Base-by-base conservation (phyloP, 2,113 vertebrate species). In the Ploceus nigricollis region DNA sequence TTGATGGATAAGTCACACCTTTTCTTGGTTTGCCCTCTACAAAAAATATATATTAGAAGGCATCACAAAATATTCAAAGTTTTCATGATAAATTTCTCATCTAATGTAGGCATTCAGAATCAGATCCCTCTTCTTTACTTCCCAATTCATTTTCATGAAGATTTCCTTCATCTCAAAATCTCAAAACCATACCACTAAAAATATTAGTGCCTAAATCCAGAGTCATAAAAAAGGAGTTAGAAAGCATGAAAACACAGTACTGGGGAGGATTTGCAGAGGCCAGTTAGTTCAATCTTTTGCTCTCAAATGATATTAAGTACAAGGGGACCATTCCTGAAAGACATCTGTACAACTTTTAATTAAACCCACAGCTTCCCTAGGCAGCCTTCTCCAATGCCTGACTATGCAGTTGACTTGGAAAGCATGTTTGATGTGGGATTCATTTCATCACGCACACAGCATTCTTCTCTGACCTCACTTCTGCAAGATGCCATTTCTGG, bases 1-100 rank as follows among this genome's bases (percentile, higher is more conserved):
- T 97, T 8, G 98, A 98, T 16, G 99, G 99, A 63, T 99, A 99
- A 77, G 98, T 98, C 47, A 99, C 98, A 65, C 99, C 99, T 98
- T 98, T 99, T 97, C 98, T 98, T 75, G 98, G 98, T 95, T 99
- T 99, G 61, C 99, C 99, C 92, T 98, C 99, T 99, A 92, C 70
- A 97, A 98, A 89, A 97, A 78, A 65, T 28, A 77, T 14, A 14
- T 15, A 53, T 58, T 73, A 82, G 15, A 84, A 7, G 35, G 3
- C 5, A 71, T 82, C 63, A 76, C 13, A 81, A 73, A 71, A 58
- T 48, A 69, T 51, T 61, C 9, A 15, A 58, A 19, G 1, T 44
- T 84, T 89, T 86, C 18, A 37, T 77, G 24, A 42, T 18, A 39
- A 42, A 90, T 37, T 58, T 91, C 25, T 35, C 8, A 27, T 75